Conservation (phyloP, 2,888 invertebrate species). For the Barypeithes pellucidus region DNA sequence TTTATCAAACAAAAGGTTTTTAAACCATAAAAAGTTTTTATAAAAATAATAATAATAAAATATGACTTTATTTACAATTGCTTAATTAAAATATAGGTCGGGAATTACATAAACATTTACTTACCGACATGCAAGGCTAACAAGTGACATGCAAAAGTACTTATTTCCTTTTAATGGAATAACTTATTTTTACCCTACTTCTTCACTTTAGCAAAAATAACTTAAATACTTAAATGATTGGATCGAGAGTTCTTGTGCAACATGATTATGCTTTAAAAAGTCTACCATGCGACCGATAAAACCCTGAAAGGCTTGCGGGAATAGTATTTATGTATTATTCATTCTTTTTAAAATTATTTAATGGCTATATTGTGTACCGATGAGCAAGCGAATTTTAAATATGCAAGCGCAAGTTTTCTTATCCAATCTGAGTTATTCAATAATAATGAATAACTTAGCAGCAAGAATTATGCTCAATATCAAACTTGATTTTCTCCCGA, state of each 20-base stretch:
- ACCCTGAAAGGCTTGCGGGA: neutral
- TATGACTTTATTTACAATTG: neutral
- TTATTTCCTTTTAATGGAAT: neutral
- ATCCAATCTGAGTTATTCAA: too few species aligned
- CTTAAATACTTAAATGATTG: neutral
- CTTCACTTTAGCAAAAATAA: too few species aligned
- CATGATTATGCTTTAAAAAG: neutral
- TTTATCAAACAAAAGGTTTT: too few species aligned
- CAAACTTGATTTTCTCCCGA: too few species aligned
- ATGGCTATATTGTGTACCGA: too few species aligned
- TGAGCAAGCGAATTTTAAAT: too few species aligned
- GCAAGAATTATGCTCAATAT: too few species aligned
- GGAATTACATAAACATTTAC: neutral
- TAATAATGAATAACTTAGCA: too few species aligned
- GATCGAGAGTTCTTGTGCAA: neutral
- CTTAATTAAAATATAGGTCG: neutral
- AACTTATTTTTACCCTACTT: too few species aligned
- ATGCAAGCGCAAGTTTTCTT: too few species aligned
- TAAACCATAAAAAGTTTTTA: too few species aligned
- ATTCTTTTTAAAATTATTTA: too few species aligned
- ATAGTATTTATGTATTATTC: neutral
- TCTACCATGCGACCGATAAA: neutral
- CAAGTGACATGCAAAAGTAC: neutral
- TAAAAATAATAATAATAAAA: neutral
- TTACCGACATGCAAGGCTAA: neutral